phyloP scores from a whole-genome alignment of 1,140 invertebrate species.

The Scaptomyza pallida region DNA sequence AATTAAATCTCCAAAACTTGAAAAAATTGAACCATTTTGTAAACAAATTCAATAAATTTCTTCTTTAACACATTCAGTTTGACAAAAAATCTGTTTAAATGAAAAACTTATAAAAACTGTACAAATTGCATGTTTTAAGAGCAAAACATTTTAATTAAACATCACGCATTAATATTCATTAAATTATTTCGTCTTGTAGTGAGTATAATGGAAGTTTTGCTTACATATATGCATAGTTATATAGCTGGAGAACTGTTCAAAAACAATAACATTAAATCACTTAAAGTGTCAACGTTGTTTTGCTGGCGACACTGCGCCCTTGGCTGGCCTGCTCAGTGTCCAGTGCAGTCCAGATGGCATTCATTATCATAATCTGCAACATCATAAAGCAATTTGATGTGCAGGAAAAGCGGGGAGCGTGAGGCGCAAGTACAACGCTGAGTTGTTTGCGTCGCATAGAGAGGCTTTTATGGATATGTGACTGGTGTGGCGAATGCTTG shows the following conservation, averaged over 20 bases:
- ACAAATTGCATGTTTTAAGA: not conserved
- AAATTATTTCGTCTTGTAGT: constrained; percentile 45
- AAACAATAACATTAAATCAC: constrained; percentile 83
- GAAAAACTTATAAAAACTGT: not conserved
- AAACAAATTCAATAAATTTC: not conserved
- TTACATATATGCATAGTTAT: not conserved
- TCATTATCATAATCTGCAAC: constrained; percentile 83
- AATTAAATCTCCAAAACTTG: not conserved
- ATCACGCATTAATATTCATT: constrained; percentile 58
- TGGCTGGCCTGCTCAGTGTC: constrained; percentile 61
- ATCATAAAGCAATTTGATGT: constrained; percentile 81
- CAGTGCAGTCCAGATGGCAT: constrained; percentile 79
- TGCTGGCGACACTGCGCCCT: constrained; percentile 41
- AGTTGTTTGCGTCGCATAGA: constrained; percentile 65
- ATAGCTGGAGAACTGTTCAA: constrained; percentile 21
- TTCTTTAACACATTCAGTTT: too few relatives aligned
- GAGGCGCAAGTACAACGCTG: constrained; percentile 31
- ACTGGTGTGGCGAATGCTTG: constrained; percentile 40
- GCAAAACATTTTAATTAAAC: constrained; percentile 60
- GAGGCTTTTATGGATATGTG: constrained; percentile 54
- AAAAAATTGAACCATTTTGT: not conserved
- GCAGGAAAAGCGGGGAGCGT: not conserved
- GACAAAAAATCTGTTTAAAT: constrained; percentile 21
- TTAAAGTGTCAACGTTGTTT: constrained; percentile 77
- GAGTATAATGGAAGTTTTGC: constrained; percentile 1